Conservation (phyloP, 1,140 invertebrate genomes). For the Paralvinella palmiformis region DNA sequence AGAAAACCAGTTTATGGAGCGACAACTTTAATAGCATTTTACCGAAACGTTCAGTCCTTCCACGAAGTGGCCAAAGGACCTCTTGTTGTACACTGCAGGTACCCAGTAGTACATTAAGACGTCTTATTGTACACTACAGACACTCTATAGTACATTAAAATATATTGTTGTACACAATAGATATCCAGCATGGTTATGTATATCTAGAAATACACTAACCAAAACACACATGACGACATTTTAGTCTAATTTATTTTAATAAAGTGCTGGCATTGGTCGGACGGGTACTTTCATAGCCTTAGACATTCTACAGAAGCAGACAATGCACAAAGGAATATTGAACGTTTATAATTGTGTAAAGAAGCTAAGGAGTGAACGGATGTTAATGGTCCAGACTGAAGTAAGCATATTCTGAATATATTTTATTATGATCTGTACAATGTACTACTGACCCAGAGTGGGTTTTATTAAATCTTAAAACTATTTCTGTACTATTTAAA, state of each 20-base stretch:
- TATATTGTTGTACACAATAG: no score
- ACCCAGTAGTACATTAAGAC: no score
- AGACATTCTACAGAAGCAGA: slow-evolving; percentile 42
- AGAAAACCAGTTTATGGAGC: not conserved
- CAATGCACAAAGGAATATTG: slow-evolving; percentile 35
- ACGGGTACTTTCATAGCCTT: slow-evolving; percentile 51
- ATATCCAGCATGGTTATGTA: no score
- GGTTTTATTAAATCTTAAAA: no score
- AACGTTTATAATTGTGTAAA: slow-evolving; percentile 46
- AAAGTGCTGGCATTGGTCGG: slow-evolving; percentile 51
- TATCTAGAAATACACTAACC: no score
- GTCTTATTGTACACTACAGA: no score
- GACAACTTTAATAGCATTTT: not conserved
- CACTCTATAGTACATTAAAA: no score
- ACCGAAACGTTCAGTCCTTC: not conserved
- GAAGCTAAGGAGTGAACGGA: slow-evolving; percentile 43
- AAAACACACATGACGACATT: no score
- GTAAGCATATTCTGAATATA: slow-evolving; percentile 28
- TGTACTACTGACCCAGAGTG: not conserved
- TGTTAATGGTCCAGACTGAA: slow-evolving; percentile 51
- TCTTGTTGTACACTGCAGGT: slow-evolving; percentile 8
- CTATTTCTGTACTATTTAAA: no score
- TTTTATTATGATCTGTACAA: not conserved
- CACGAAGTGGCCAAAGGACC: not conserved
- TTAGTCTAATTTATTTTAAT: no score